Evolutionary conservation across 2,888 invertebrate genomes (phyloP), one percentile per base, ranked within the genome.

Genomic region (Lypha dubia): DNA sequence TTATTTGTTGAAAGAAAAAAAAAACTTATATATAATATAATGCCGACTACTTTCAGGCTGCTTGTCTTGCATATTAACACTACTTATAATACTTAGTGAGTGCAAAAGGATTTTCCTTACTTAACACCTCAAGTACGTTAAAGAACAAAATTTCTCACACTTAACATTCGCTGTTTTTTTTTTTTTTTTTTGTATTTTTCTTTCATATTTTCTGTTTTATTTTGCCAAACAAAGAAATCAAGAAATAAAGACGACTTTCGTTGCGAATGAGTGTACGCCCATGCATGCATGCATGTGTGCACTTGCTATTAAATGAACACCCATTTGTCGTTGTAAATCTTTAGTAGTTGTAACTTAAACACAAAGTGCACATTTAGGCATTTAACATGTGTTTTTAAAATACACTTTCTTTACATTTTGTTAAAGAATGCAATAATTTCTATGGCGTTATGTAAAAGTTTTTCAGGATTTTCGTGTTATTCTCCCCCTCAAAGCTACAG

Each of bases 51-150:
- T 71, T 79, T 76, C 35, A 53, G 79, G 67, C 74, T 81, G 81
- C 81, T 84, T 84, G 73, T 74, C 81, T 80, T 51, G 68, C 63
- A 77, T 79, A 84, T 84, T 84, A 84, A 81, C 81, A 77, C 81
- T 79, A 84, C 81, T 84, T 84, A 81, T 81, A 84, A 63, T 74
- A 79, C 81, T 81, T 81, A 70, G 58, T n/a, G n/a, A 74, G 77
- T 79, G 73, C 58, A 79, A 79, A 84, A 84, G 73, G 74, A 74
- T 74, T 77, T 84, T 81, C 81, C 74, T 81, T 70, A 74, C 73
- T 79, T 74, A 84, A 74, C 84, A 84, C 77, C 84, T 81, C 77
- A 77, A 84, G 84, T 84, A 81, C 68, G 58, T 49, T 68, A 81
- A 67, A 73, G 49, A 68, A 77, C 77, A 81, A 77, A 77, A 74